Base-by-base conservation (phyloP, 2,888 invertebrate species). In the Nomada fabriciana region DNA sequence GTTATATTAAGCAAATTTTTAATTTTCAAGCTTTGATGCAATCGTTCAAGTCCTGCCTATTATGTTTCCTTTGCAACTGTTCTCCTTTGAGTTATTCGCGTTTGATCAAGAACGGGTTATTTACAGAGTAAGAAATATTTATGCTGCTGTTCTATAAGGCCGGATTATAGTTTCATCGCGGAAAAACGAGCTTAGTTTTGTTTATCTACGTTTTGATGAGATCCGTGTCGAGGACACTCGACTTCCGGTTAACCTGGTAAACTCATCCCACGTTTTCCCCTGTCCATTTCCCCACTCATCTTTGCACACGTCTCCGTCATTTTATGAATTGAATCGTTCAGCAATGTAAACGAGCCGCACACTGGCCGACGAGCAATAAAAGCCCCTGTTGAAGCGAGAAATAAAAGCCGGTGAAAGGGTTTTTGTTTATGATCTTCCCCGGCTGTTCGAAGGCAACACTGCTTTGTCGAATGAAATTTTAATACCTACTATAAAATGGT, bases 171-270 rank as follows among this genome's bases (percentile, higher is more conserved):
- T 60, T 77, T 83, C 67, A 70, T 63, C 36, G 57, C 52, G 52
- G 52, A 57, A 7, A 47, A 68, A 52, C 60, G 65, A 52, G 67
- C 47, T 76, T 74, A 69, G 65, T 60, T 73, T 36, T 76, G 82
- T 83, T 80, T 65, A 80, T 76, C 69, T 55, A 61, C 69, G 42
- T 65, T 73, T 55, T 70, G 80, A 83, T 80, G 76, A 83, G 82
- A 73, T 76, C 80, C 80, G 55, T 57, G 55, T 50, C 61, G 76
- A 83, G 76, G 65, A 68, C 55, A 61, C 76, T 76, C 63, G 20
- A 80, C 65, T 47, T 65, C 65, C 70, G 72, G 76, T 70, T 70
- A 76, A 73, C 82, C 64, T 50, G 72, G 80, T 80, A 72, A 72
- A 75, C 69, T 73, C 69, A 63, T 50, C 61, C 50, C 29, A 23